These are phyloP conservation scores for Drosophila eohydei DNA, from an alignment of 2,888 invertebrate genomes.

Conservation along the genomic window DNA sequence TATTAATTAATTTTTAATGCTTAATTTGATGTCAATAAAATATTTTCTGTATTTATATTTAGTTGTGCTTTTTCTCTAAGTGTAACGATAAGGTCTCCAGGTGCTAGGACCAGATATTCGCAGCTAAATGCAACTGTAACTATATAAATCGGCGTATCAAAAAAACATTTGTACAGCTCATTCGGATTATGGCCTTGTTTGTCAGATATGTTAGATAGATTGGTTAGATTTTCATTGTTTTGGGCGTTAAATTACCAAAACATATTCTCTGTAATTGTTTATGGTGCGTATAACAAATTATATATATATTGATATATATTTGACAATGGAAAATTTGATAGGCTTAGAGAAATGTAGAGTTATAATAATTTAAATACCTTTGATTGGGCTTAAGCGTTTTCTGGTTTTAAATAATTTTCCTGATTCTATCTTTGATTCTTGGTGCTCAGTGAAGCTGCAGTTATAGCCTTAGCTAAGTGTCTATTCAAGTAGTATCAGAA, in stretches of 20 bases:
- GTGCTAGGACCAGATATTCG: slow-evolving; percentile 3
- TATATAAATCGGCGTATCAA: slow-evolving; percentile 48
- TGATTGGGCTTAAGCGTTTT: neutral
- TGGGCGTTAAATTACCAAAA: slow-evolving; percentile 68
- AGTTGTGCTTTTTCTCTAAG: neutral
- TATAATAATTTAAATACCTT: neutral
- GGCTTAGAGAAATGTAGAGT: neutral
- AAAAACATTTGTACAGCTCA: slow-evolving; percentile 32
- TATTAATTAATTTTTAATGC: neutral
- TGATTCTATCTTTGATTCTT: neutral
- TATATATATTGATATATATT: neutral
- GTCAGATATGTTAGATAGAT: slow-evolving; percentile 12
- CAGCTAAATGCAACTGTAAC: slow-evolving; percentile 38
- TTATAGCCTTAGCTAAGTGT: neutral
- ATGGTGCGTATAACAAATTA: slow-evolving; percentile 26
- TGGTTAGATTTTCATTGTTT: slow-evolving; percentile 30
- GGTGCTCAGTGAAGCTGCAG: neutral
- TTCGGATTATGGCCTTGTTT: slow-evolving; percentile 51
- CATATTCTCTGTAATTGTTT: slow-evolving; percentile 66
- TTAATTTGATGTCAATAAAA: neutral
- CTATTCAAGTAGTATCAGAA: neutral
- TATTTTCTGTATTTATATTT: neutral
- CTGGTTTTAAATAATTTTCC: neutral
- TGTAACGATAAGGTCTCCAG: slow-evolving; percentile 8
- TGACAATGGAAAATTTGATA: slow-evolving; percentile 48